Conservation (phyloP, 2,888 invertebrate species). For the Drosophila sordidapex region DNA sequence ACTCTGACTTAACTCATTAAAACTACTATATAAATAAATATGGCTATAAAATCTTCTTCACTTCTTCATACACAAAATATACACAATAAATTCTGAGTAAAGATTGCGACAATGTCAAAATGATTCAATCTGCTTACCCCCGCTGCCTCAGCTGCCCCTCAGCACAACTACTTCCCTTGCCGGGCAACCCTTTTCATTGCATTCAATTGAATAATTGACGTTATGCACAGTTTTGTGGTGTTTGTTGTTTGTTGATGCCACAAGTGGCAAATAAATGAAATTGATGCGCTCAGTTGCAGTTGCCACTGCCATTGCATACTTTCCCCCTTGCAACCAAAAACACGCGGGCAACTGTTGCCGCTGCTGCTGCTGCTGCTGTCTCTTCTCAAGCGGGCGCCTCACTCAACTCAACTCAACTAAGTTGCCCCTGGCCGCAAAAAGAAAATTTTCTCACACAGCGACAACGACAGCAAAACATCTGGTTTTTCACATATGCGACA, state of each 20-base stretch:
- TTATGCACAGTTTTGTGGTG: constrained; percentile 48
- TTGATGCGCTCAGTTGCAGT: constrained; percentile 62
- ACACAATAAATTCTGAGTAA: constrained; percentile 28
- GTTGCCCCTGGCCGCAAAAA: constrained; percentile 51
- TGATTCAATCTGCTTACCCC: neutral
- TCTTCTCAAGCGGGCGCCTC: constrained; percentile 61
- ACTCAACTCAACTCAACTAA: constrained; percentile 39
- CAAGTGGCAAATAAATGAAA: constrained; percentile 81
- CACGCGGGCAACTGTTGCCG: constrained; percentile 43
- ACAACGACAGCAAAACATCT: constrained; percentile 49
- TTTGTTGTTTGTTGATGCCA: constrained; percentile 59
- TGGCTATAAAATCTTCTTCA: neutral
- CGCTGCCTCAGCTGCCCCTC: neutral
- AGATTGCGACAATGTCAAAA: constrained; percentile 58
- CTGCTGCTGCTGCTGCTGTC: neutral
- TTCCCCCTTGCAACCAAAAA: constrained; percentile 35
- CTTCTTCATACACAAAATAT: neutral
- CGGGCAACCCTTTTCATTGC: constrained; percentile 20
- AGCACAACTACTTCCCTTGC: neutral
- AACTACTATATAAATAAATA: neutral
- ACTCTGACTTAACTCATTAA: neutral
- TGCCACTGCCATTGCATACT: constrained; percentile 12
- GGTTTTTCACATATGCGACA: constrained; percentile 71
- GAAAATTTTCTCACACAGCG: constrained; percentile 72
- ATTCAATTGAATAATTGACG: constrained; percentile 77